Evolutionary conservation across 2,113 vertebrate species (phyloP), one percentile per base, ranked within the genome.

Genomic region (Equus przewalskii): DNA sequence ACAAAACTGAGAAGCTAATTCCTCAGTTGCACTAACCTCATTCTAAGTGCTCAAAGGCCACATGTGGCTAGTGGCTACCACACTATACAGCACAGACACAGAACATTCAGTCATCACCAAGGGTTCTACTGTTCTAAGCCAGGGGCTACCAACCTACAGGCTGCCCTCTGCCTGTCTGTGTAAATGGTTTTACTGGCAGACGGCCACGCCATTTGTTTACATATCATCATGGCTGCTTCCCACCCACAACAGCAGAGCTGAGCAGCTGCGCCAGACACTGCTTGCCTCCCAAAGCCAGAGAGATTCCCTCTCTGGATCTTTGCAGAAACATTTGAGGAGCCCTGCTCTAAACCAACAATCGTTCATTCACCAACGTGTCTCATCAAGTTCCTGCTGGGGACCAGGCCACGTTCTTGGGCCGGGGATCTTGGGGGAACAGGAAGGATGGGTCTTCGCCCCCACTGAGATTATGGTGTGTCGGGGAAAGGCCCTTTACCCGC

Each of bases 71-170:
- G 83, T 1, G 10, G 36, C 73, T 7, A 30, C 64, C 15, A 3
- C 0, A 0, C 13, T 0, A 4, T 5, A 41, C 22, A 5, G 75
- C 21, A 30, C 6, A 22, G 76, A 41, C n/a, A 22, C 11, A 30
- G 70, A 21, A 19, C 16, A 7, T 1, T 15, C 6, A 3, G 6
- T 46, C 22, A 3, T 9, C 65, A 12, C 28, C 10, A 18, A 46
- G 54, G 7, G 24, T 21, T n/a, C 85, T 19, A 28, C 5, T 0
- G 33, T 14, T 21, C 67, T 6, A 30, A 49, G 67, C 33, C 15
- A 62, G 26, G 44, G 56, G 56, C 46, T 7, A 28, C n/a, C 28
- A 12, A 41, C 51, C 67, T 5, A 0, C 46, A 67, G n/a, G 49
- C 69, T 4, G 70, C 30, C 87, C 93, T 26, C 12, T 0, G 14